A percentile compares a stretch with the other conserved stretches of the same genome.
These are phyloP conservation scores for Anadara kagoshimensis DNA, from an alignment of 1,140 invertebrate species.

Conservation along the genomic window DNA sequence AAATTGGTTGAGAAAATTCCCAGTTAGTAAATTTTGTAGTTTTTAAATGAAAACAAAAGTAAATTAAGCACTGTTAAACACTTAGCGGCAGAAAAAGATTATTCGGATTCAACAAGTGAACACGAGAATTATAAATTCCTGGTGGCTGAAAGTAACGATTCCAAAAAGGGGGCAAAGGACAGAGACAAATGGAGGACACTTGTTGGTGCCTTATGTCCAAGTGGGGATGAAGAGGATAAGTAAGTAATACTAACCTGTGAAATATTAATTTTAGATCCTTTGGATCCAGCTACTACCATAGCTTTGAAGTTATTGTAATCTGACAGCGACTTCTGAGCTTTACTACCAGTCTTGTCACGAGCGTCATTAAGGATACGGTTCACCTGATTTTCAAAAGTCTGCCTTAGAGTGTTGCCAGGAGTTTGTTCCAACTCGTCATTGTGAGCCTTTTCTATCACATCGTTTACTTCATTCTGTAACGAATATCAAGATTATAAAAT, in stretches of 20 bases:
- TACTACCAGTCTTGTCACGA: constrained; percentile 99
- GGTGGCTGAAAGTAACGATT: too few species aligned
- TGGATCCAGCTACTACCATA: constrained; percentile 99
- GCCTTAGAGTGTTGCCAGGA: constrained; percentile 97
- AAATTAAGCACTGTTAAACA: too few species aligned
- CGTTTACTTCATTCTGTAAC: constrained; percentile 84
- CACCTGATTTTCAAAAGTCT: constrained; percentile 90
- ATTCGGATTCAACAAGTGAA: too few species aligned
- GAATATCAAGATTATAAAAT: constrained; percentile 2
- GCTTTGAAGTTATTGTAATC: constrained; percentile 99
- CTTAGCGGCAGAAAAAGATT: too few species aligned
- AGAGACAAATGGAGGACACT: too few species aligned
- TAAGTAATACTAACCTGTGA: constrained; percentile 92
- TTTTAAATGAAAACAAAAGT: too few species aligned
- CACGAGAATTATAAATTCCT: too few species aligned
- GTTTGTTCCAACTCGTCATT: constrained; percentile 99
- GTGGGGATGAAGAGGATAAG: too few species aligned
- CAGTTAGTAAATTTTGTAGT: too few species aligned
- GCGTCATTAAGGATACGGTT: constrained; percentile 99
- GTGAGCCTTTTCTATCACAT: constrained; percentile 99
- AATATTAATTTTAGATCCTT: constrained; percentile 99
- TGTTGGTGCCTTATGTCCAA: too few species aligned
- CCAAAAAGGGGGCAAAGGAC: too few species aligned
- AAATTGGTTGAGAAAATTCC: too few species aligned
- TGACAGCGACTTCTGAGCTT: constrained; percentile 98